Base-by-base conservation (phyloP, 2,113 vertebrate species). In the Eudyptes chrysolophus region DNA sequence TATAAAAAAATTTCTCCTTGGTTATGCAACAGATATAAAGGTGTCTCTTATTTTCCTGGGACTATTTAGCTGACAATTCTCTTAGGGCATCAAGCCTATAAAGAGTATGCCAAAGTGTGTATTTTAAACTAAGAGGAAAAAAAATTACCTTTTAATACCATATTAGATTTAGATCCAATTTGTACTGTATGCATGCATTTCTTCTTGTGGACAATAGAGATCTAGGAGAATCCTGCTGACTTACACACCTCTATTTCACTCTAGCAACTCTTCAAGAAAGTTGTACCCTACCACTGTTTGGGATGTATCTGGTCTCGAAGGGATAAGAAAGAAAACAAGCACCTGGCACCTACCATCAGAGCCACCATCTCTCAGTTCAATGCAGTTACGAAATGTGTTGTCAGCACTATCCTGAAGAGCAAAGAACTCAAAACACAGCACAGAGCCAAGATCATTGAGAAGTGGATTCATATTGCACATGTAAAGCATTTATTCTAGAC, bases 331-430 rank as follows among this genome's bases (percentile, higher is more conserved):
- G 98, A 99, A 88, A 99, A 99, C 97, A 99, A 99, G 84, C 99
- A 99, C 81, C 97, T 98, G 55, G 99, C 98, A 16, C 98, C 99
- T 51, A 99, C 98, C 21, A 98, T 99, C 87, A 98, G 99, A 4
- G 99, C 99, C 90, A 99, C 99, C 96, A 99, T 99, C 90, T 98
- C 98, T 3, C 99, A 99, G 97, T 99, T 99, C 95, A 99, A 99
- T 25, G 98, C 98, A 1, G 98, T 99, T 68, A 98, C 99, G 13
- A 99, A 98, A 21, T 99, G 99, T 19, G 99, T 99, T 54, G 97
- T 99, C 97, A 99, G 98, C 98, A 99, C 99, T 20, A 93, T 99
- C 92, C 97, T 99, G 91, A 98, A 97, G 34, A 98, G 95, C 89
- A 98, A 98, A 34, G 99, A 99, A 44, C 98, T 99, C 77, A 98